These are phyloP conservation scores for Nomada fucata DNA, from an alignment of 2,888 invertebrate genomes.

Conservation along the genomic window DNA sequence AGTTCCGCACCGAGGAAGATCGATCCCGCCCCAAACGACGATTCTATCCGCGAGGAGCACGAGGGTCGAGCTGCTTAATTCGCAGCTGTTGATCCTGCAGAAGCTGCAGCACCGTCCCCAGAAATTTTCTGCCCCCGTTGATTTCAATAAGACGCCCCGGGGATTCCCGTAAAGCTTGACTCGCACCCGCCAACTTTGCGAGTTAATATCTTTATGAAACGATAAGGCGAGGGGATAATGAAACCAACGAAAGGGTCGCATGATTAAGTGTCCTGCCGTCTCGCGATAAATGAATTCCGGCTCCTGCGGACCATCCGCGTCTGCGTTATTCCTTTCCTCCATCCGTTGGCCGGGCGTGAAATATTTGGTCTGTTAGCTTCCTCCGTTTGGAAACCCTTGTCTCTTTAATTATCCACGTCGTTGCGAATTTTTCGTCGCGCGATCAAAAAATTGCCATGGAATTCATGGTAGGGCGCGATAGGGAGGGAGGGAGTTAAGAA, in stretches of 20 bases:
- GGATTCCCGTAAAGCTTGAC: constrained; percentile 64
- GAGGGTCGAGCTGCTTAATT: constrained; percentile 24
- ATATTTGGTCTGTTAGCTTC: constrained; percentile 26
- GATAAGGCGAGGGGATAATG: constrained; percentile 70
- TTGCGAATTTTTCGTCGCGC: not conserved
- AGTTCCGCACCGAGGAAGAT: not conserved
- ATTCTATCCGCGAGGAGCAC: not conserved
- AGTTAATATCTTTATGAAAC: constrained; percentile 72
- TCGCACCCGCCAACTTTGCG: constrained; percentile 56
- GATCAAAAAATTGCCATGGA: too few relatives aligned
- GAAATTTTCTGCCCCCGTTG: constrained; percentile 61
- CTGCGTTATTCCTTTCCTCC: not conserved
- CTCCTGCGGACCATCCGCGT: constrained; percentile 36
- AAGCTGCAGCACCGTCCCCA: constrained; percentile 13
- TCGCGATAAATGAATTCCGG: constrained; percentile 69
- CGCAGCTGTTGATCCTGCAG: constrained; percentile 53
- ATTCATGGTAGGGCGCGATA: not conserved
- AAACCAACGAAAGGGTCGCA: constrained; percentile 69
- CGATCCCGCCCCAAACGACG: not conserved
- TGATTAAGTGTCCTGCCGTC: constrained; percentile 67
- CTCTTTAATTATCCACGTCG: constrained; percentile 1
- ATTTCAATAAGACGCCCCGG: constrained; percentile 70
- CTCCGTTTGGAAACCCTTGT: not conserved
- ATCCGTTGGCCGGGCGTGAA: not conserved
- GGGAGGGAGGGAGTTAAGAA: not conserved